phyloP scores from a whole-genome alignment of 37 sponge, comb jelly and placozoan species.

The Eunapius fragilis region DNA sequence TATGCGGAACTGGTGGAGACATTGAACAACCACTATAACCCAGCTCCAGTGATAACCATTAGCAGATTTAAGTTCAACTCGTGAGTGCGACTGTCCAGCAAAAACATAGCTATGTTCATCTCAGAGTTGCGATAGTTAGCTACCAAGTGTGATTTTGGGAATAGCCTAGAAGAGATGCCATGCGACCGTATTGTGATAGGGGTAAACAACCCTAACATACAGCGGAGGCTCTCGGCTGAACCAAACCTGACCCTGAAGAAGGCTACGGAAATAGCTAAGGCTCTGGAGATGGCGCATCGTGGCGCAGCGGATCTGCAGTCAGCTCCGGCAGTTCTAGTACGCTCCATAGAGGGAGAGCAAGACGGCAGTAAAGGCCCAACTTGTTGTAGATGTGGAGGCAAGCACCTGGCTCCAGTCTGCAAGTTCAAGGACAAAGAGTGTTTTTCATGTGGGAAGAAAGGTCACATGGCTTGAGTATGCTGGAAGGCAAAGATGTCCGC shows the following conservation, averaged over 20 bases:
- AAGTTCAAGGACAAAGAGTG: conserved; percentile 33
- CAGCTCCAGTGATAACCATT: not conserved
- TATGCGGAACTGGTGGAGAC: not conserved
- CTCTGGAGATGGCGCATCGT: conserved; percentile 41
- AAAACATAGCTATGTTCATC: not conserved
- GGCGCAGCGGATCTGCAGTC: conserved; percentile 18
- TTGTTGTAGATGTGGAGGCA: conserved; percentile 55
- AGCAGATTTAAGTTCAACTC: not conserved
- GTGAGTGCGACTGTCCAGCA: not conserved
- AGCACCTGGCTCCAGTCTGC: conserved; percentile 18
- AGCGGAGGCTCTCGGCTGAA: conserved; percentile 31
- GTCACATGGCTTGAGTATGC: conserved; percentile 44
- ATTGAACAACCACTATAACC: not conserved
- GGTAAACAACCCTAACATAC: conserved; percentile 2
- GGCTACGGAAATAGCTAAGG: conserved; percentile 33
- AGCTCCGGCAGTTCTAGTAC: not conserved
- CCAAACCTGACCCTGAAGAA: conserved; percentile 18
- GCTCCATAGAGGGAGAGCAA: not conserved
- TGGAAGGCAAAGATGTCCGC: conserved; percentile 2
- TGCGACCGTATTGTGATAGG: conserved; percentile 7
- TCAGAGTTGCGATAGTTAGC: not conserved
- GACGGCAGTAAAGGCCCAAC: not conserved
- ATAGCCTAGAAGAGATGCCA: too few species aligned
- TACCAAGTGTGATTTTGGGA: too few species aligned
- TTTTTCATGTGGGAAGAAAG: conserved; percentile 33